Conservation (phyloP, 2,113 vertebrate genomes). For the Phalacrocorax brasilianus region DNA sequence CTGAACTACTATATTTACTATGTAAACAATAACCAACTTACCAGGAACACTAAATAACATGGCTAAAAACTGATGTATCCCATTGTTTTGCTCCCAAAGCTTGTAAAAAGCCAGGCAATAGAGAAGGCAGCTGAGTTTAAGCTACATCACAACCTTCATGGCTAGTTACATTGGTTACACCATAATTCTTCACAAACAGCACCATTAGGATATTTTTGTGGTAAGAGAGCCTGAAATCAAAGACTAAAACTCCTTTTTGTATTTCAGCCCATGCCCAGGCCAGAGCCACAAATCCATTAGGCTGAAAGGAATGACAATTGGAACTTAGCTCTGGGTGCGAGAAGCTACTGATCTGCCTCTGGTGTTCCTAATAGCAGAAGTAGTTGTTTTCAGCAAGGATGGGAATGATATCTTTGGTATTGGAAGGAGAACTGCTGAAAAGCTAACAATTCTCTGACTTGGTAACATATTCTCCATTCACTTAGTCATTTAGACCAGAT, state of each 20-base stretch:
- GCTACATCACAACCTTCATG: neutral
- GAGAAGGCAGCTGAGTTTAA: neutral
- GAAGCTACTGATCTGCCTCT: neutral
- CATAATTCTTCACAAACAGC: neutral
- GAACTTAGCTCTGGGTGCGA: neutral
- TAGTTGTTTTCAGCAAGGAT: neutral
- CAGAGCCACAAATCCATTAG: neutral
- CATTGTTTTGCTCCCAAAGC: neutral
- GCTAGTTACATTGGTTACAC: neutral
- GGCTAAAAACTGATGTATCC: neutral
- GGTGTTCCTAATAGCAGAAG: neutral
- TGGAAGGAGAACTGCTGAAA: neutral
- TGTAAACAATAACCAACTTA: neutral
- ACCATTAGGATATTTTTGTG: neutral
- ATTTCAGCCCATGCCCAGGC: neutral
- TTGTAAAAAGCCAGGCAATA: neutral
- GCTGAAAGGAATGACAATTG: neutral
- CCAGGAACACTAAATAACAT: neutral
- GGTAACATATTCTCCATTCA: neutral
- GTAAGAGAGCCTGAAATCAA: neutral
- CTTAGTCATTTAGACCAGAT: neutral
- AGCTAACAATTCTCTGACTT: neutral
- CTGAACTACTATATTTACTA: neutral
- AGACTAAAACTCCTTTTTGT: neutral
- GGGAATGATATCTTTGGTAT: neutral